Evolutionary conservation across 2,888 invertebrate species (phyloP).

Genomic region (Tridacna gigas): DNA sequence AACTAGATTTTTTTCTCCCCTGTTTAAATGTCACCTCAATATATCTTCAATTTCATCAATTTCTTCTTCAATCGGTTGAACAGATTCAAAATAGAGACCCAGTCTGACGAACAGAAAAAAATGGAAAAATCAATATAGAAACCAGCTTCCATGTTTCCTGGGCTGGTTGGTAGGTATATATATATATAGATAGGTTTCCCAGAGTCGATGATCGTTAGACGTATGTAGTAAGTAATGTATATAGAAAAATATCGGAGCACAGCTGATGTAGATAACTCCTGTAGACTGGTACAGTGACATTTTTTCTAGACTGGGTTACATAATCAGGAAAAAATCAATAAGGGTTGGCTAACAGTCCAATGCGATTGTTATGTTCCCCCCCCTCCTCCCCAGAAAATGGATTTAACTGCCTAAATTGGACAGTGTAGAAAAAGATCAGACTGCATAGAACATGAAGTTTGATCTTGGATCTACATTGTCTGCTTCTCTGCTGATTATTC

Average conservation of each 20-base stretch:
- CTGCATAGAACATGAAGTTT: no score
- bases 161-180: neutral
- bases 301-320: constrained; percentile 30
- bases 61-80: neutral
- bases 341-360: neutral
- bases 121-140: constrained; percentile 3
- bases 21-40: neutral
- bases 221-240: constrained; percentile 3
- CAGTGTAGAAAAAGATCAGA: no score
- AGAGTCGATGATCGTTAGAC: constrained; percentile 3
- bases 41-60: neutral
- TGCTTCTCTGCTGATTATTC: no score
- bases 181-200: neutral
- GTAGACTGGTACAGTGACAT: constrained; percentile 19
- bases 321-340: constrained; percentile 24
- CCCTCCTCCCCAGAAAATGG: no score
- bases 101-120: neutral
- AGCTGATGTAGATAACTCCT: constrained; percentile 1
- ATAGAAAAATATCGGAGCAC: neutral
- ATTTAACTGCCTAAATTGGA: no score
- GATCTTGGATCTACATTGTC: no score
- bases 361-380: neutral
- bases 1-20: no score
- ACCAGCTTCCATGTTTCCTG: neutral
- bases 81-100: neutral